Base-by-base conservation (phyloP, 2,113 vertebrate genomes). In the Carassius gibelio region DNA sequence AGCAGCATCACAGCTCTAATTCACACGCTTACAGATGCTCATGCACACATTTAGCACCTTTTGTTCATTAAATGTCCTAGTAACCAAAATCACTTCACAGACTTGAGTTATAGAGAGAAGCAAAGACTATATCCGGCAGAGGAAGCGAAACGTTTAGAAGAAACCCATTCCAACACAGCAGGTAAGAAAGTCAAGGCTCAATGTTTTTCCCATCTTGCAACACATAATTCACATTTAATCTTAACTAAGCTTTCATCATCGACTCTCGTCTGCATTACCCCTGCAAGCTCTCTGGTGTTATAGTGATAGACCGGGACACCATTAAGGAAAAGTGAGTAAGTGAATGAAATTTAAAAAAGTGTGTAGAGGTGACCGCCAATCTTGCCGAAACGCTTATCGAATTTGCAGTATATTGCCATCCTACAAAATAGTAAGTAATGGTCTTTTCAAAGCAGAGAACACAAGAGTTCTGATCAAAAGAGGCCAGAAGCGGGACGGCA, bases 1-100 rank as follows among this genome's bases (percentile, higher is more conserved):
- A 87, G 88, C 75, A 17, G 78, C 42, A 69, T 11, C 80, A 15
- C 76, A 71, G 55, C 75, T 45, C 74, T 76, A 21, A 64, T 30
- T 68, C 64, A 68, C 7, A 0, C 5, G 0, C 64, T 68, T 34
- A 3, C 30, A 69, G 30, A 69, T 17, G 66, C 30, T 68, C 30
- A 68, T 36, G 34, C 66, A 36, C 66, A 69, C 66, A 36, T 30
- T 85, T 66, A 84, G 88, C 82, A 87, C 81, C 84, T 85, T 92
- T 90, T 93, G 91, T 93, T 88, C 90, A 90, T 79, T 84, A 79
- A 86, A 90, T 86, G 89, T 92, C 90, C 82, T 86, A 75, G 88
- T 90, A 90, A 93, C 88, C 85, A 83, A 85, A 88, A 69, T n/a
- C 36, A 38, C 36, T 38, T 38, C 36, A 38, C 36, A 38, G 36